phyloP scores from a whole-genome alignment of 2,113 vertebrate species.

The Dunckerocampus dactyliophorus region DNA sequence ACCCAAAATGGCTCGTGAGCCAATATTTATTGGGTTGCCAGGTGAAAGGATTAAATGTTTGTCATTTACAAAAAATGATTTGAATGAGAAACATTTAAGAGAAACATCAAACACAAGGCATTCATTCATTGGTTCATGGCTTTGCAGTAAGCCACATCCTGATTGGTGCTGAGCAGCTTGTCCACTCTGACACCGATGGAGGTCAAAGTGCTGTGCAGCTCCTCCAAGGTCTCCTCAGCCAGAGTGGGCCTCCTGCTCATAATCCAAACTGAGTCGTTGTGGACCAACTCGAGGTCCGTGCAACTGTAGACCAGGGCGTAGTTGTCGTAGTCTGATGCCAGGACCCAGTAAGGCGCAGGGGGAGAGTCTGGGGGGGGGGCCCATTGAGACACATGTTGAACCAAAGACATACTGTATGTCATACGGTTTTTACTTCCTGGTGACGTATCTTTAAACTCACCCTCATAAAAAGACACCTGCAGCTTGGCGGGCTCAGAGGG shows the following conservation, averaged over 20 bases:
- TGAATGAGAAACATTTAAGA: too few relatives aligned
- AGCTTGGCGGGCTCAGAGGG: conserved; percentile 65
- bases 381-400: conserved; percentile 2
- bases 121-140: conserved; percentile 36
- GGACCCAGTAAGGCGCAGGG: conserved; percentile 77
- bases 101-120: too few relatives aligned
- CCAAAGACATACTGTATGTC: neutral
- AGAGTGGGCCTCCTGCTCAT: conserved; percentile 71
- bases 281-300: conserved; percentile 65
- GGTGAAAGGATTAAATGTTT: too few relatives aligned
- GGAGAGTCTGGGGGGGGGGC: conserved; percentile 70
- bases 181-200: conserved; percentile 67
- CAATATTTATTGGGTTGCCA: too few relatives aligned
- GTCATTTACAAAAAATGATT: too few relatives aligned
- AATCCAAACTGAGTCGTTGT: conserved; percentile 78
- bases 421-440: too few relatives aligned
- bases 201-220: conserved; percentile 70
- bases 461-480: conserved; percentile 56
- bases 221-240: conserved; percentile 65
- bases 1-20: too few relatives aligned
- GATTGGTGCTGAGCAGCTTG: conserved; percentile 72
- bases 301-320: conserved; percentile 85
- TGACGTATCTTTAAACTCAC: conserved; percentile 25
- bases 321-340: conserved; percentile 81
- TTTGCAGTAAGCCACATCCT: conserved; percentile 66